Base-by-base conservation (phyloP, 2,113 vertebrate genomes). In the Brachirus orientalis region DNA sequence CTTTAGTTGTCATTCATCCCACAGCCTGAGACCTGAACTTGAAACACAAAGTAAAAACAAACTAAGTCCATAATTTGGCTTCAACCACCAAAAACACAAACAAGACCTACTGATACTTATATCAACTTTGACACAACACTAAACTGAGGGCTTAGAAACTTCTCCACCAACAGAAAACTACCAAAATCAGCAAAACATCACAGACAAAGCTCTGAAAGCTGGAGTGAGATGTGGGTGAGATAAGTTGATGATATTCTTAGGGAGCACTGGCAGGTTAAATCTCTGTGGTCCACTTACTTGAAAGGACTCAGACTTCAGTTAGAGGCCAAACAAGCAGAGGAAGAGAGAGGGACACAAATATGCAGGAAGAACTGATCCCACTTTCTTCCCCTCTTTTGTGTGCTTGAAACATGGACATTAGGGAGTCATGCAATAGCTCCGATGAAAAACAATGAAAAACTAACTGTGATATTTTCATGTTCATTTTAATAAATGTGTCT, bases 261-360 rank as follows among this genome's bases (percentile, higher is more conserved):
- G 61, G 75, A 67, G 22, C 14, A 51, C 60, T 38, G 4, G 76
- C 78, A 79, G 75, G 76, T 79, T 75, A 67, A 77, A 55, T 60
- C 65, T 61, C 63, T 60, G 4, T 36, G 60, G 67, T 75, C 61
- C 47, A 65, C 70, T 73, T 87, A 81, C 84, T 86, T 64, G 36
- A 78, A 76, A 74, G 60, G 47, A 83, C 62, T 70, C 19, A 17
- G 61, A 38, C n/a, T n/a, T 58, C 8, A 59, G 37, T n/a, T n/a
- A n/a, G 61, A 53, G 63, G 50, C 56, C 63, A 63, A 64, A 66
- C n/a, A 55, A 58, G 20, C 37, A 59, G 8, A 54, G 17, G 17
- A 44, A 48, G 40, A 50, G 76, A 67, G 66, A 76, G 17, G 53
- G 14, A 45, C 45, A 75, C 59, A 84, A 68, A 81, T 79, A 83